Percentiles rank a stretch among this genome's conserved stretches.
Conservation (phyloP, 2,113 vertebrate genomes). For the Loxodonta africana region DNA sequence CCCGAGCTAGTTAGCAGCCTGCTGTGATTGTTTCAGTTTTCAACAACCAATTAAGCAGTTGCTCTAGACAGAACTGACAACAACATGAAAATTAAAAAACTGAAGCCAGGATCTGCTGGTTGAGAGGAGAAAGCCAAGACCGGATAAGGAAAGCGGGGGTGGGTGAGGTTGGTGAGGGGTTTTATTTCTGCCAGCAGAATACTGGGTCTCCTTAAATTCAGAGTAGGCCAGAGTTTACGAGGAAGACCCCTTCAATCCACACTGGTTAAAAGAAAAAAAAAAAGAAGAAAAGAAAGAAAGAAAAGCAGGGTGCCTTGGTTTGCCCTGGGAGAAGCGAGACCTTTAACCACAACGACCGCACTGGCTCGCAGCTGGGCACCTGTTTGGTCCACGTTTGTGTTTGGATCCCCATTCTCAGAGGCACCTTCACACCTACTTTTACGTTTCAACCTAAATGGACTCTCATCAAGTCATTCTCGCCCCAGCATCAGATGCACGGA, state of each 20-base stretch:
- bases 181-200: background rate
- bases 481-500: background rate
- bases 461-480: background rate
- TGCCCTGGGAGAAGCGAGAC: background rate
- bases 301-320: background rate
- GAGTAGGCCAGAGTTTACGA: background rate
- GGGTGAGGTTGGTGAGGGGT: background rate
- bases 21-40: conserved; percentile 42
- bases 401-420: background rate
- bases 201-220: background rate
- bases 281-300: background rate
- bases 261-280: background rate
- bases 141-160: background rate
- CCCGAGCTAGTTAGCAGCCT: conserved; percentile 62
- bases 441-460: background rate
- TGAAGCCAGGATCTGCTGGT: conserved; percentile 11
- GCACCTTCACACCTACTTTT: background rate
- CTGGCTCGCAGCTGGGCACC: background rate
- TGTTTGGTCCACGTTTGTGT: background rate
- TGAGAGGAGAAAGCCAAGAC: background rate
- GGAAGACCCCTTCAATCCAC: background rate
- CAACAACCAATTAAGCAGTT: conserved; percentile 52
- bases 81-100: conserved; percentile 55
- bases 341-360: background rate
- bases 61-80: conserved; percentile 55